Conservation (phyloP, 1,140 invertebrate species). For the Apocrypta bakeri region DNA sequence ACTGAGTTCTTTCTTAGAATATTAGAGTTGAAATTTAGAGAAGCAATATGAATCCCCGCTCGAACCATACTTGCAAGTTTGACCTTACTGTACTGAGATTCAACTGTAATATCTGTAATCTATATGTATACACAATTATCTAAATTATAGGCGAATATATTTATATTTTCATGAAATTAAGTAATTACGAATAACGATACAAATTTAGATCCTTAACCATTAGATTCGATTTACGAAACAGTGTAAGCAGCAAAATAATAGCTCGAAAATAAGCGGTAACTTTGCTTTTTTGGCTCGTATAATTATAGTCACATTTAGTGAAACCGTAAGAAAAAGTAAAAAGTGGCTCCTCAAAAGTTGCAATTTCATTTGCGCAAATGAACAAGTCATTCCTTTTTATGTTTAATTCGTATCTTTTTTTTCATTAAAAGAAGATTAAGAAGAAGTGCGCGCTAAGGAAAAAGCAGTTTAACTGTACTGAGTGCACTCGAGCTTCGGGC, state of each 20-base stretch:
- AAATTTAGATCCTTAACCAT: background rate
- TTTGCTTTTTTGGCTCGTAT: background rate
- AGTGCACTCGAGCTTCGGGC: slow-evolving; percentile 5
- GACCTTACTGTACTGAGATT: too few relatives aligned
- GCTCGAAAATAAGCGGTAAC: background rate
- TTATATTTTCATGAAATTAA: too few relatives aligned
- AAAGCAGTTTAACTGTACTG: background rate
- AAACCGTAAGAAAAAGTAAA: background rate
- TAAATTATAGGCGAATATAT: too few relatives aligned
- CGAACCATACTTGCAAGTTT: too few relatives aligned
- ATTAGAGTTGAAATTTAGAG: too few relatives aligned
- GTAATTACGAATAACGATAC: too few relatives aligned
- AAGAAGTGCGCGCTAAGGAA: slow-evolving; percentile 2
- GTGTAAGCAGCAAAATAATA: background rate
- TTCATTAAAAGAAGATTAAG: slow-evolving; percentile 9
- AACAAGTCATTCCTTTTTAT: slow-evolving; percentile 4
- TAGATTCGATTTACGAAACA: background rate
- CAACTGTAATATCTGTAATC: too few relatives aligned
- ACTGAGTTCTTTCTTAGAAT: too few relatives aligned
- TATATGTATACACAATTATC: too few relatives aligned
- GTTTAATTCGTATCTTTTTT: background rate
- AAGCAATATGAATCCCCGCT: too few relatives aligned
- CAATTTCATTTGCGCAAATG: slow-evolving; percentile 32
- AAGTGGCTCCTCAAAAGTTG: background rate
- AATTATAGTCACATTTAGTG: background rate